Conservation (phyloP, 2,888 invertebrate species). For the Nephrotoma guestfalica region DNA sequence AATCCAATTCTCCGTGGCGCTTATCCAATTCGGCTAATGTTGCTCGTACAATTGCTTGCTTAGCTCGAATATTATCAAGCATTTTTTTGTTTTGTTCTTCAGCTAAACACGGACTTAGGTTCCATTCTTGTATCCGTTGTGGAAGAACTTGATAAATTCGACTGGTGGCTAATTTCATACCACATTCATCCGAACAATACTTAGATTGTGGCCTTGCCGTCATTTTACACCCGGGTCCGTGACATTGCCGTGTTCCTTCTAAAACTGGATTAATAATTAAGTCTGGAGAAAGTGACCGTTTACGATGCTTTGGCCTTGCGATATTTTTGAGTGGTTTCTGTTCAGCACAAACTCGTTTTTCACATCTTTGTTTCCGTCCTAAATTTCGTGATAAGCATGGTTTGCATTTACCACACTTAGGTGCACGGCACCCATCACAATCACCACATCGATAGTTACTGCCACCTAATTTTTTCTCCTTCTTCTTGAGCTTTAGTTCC, state of each 20-base stretch:
- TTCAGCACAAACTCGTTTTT: slow-evolving; percentile 35
- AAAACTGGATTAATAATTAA: slow-evolving; percentile 35
- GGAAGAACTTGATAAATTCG: slow-evolving; percentile 79
- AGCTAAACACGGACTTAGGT: slow-evolving; percentile 68
- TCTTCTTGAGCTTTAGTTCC: slow-evolving; percentile 16
- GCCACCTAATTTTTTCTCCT: slow-evolving; percentile 30
- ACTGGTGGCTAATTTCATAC: slow-evolving; percentile 71
- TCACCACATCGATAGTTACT: slow-evolving; percentile 48
- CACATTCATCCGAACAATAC: slow-evolving; percentile 88
- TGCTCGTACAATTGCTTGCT: slow-evolving; percentile 62
- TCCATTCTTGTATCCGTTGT: slow-evolving; percentile 87
- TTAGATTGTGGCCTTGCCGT: slow-evolving; percentile 70
- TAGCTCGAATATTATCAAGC: slow-evolving; percentile 59
- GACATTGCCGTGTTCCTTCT: slow-evolving; percentile 64
- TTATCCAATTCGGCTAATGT: slow-evolving; percentile 67
- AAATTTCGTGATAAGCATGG: slow-evolving; percentile 24
- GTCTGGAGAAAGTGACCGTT: slow-evolving; percentile 26
- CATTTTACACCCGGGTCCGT: slow-evolving; percentile 75
- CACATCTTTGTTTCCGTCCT: slow-evolving; percentile 36
- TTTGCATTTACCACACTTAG: slow-evolving; percentile 29
- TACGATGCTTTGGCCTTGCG: slow-evolving; percentile 21
- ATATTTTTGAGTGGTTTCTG: slow-evolving; percentile 14
- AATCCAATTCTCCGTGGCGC: slow-evolving; percentile 63
- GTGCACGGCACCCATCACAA: slow-evolving; percentile 51
- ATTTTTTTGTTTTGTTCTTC: slow-evolving; percentile 64